Base-by-base conservation (phyloP, 2,113 vertebrate genomes). In the Oxyruncus cristatus region DNA sequence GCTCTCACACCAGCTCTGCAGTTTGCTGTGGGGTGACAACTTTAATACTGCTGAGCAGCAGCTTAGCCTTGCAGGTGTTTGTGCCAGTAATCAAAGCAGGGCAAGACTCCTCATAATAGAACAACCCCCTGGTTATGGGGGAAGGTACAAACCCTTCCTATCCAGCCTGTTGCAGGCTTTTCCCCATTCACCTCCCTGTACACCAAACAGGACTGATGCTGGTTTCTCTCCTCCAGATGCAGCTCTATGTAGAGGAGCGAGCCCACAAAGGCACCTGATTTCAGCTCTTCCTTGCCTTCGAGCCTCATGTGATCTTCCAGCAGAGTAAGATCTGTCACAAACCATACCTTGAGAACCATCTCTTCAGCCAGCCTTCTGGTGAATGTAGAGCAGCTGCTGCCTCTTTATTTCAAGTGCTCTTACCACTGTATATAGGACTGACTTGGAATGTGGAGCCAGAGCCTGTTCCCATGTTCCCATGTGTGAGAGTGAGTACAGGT, bases 231-330 rank as follows among this genome's bases (percentile, higher is more conserved):
- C 42, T 93, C 77, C 44, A 99, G 99, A 99, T 99, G 99, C 99
- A 99, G 97, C 98, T 99, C 3, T 99, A 99, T 2, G 99, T 99
- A 63, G 99, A 99, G 93, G 99, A 99, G 71, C 97, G 99, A 89
- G 99, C 99, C 47, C 99, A 99, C 82, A 99, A 99, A 93, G 97
- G 97, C 66, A 98, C 98, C 84, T 99, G 98, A 98, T 78, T 73
- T 26, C 32, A 16, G 4, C 6, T 52, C 76, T 50, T 88, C 75
- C 19, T 41, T 90, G 82, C 72, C 78, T 95, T 92, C 77, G 41
- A 71, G 83, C 62, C 75, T 90, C 74, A 28, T 37, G 77, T 71
- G 66, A 93, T 95, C 86, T 87, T 92, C 90, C 86, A 75, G 80
- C n/a, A 71, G 79, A 93, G 39, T 50, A 79, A 73, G 76, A 85